Percentiles rank a stretch among this genome's conserved stretches.
Conservation (phyloP, 23 tunicate species). For the Corella eumyota region DNA sequence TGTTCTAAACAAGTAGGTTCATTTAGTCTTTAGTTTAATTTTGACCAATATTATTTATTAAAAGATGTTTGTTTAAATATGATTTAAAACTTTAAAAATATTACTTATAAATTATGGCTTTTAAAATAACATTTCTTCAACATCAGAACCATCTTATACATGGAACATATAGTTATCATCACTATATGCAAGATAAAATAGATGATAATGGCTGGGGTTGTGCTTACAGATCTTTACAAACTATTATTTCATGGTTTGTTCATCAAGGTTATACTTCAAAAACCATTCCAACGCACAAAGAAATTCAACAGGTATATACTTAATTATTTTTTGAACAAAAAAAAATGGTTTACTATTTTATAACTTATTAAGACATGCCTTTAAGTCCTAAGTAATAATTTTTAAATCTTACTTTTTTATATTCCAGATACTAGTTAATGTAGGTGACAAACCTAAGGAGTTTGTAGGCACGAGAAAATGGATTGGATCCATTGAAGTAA, state of each 20-base stretch:
- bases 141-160: conserved; percentile 23
- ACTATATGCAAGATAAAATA: conserved; percentile 78
- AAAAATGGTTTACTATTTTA: no score
- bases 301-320: conserved; percentile 62
- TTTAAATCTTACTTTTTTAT: no score
- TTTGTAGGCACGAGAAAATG: conserved; percentile 73
- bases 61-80: no score
- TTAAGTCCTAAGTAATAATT: no score
- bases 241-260: conserved; percentile 78
- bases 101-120: no score
- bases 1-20: no score
- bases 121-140: no score
- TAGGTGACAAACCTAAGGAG: conserved; percentile 70
- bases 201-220: conserved; percentile 99
- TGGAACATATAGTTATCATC: conserved; percentile 78
- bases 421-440: conserved; percentile 48
- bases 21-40: no score
- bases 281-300: conserved; percentile 57
- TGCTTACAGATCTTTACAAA: conserved; percentile 89
- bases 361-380: no score
- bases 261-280: conserved; percentile 54
- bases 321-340: neutral
- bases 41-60: no score
- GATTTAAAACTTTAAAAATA: no score
- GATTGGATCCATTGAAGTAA: conserved; percentile 92